Evolutionary conservation across 2,888 invertebrate species (phyloP), one percentile per base, ranked within the genome.

Genomic region (Leptodirus hochenwartii): DNA sequence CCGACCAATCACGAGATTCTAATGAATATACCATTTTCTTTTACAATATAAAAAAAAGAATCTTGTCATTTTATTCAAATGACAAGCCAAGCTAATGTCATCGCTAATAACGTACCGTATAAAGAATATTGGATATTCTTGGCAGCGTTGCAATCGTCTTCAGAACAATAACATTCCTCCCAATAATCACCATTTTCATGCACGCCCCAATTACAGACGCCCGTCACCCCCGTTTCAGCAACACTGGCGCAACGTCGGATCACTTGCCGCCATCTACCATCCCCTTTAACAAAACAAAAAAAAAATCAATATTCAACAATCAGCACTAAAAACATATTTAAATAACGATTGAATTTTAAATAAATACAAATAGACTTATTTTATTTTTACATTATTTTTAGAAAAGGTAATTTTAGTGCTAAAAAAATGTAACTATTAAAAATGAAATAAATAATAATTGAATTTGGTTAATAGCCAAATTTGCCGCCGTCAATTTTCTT

Each of bases 141-240:
- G 5, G 45, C 37, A 4, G 47, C 37, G 48, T 93, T 95, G 50
- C 93, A 95, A 38, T 80, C 78, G 47, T 95, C 90, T 34, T 75
- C 67, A 0, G 87, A 78, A 51, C 93, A 95, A 48, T 93, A 95
- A 47, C 95, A 95, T 47, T 91, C 88, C 51, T 95, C 91, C 84
- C 87, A 90, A 51, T 91, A 95, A 1, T 84, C 82, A 3, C 93
- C 93, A 43, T 91, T 91, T 39, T 84, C 80, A 42, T 84, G 75
- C 31, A 95, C 84, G 11, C 88, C 85, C 93, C 93, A 95, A 49
- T 91, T 87, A 47, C 95, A 95, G 1, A 93, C 91, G 31, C 88
- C 90, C 0, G 91, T 87, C 1, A 87, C 85, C 36, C 88, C 88
- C 2, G 80, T 85, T 41, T 82, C 85, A 1, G 88, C 75, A 0